Evolutionary conservation across 2,888 invertebrate genomes (phyloP).

Genomic region (Ditula angustiorana): DNA sequence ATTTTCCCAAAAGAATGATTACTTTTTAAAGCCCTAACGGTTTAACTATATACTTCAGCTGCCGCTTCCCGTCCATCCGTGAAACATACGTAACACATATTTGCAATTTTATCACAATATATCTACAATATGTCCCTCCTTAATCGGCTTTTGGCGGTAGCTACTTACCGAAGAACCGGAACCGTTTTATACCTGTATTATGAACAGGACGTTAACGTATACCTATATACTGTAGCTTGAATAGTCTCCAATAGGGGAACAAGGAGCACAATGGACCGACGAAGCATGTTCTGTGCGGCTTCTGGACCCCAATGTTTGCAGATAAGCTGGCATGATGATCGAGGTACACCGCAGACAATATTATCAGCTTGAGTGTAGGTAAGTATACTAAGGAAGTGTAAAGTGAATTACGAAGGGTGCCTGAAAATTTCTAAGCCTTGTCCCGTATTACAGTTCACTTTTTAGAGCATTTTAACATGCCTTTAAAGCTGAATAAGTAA

Average conservation of each 20-base stretch:
- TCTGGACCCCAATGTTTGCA: not conserved
- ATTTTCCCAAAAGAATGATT: no score
- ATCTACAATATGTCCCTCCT: constrained; percentile 4
- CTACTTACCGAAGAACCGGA: constrained; percentile 4
- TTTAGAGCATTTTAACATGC: no score
- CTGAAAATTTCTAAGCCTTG: no score
- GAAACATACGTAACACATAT: not conserved
- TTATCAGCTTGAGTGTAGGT: not conserved
- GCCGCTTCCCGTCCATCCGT: no score
- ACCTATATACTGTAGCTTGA: not conserved
- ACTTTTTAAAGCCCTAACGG: no score
- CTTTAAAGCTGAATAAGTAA: no score
- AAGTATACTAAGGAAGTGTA: no score
- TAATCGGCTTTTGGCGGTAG: constrained; percentile 10
- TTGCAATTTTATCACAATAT: not conserved
- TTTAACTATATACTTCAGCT: no score
- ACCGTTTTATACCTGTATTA: not conserved
- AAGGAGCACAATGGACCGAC: constrained; percentile 3
- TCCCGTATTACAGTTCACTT: no score
- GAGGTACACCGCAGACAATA: not conserved
- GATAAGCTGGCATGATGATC: constrained; percentile 18
- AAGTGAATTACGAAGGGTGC: no score
- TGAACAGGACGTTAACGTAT: constrained; percentile 1
- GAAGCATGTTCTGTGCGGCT: not conserved
- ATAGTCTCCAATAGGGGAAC: not conserved